phyloP scores from a whole-genome alignment of 2,888 invertebrate species.

The Microchrysa polita region DNA sequence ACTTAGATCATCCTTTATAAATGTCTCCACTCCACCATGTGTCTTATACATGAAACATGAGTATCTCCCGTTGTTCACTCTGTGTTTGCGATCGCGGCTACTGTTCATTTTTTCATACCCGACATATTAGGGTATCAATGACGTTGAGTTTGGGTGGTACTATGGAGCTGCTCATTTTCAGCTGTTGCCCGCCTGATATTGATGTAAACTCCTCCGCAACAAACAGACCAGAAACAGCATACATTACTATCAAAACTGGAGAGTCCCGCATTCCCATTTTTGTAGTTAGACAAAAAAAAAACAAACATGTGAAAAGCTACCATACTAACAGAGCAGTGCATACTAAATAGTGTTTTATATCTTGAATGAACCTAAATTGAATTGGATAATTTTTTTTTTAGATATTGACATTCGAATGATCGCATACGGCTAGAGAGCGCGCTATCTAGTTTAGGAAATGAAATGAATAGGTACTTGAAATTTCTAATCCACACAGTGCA shows the following conservation, averaged over 20 bases:
- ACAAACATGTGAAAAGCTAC: not conserved
- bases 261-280: slow-evolving; percentile 26
- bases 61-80: not conserved
- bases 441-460: not conserved
- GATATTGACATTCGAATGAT: slow-evolving; percentile 30
- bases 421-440: slow-evolving; percentile 5
- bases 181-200: slow-evolving; percentile 24
- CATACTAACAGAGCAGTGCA: too few species aligned
- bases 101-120: not conserved
- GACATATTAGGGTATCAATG: slow-evolving; percentile 29
- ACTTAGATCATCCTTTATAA: slow-evolving; percentile 25
- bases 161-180: too few species aligned
- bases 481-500: slow-evolving; percentile 42
- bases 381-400: not conserved
- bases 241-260: slow-evolving; percentile 5
- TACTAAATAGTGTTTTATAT: not conserved
- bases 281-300: not conserved
- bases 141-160: too few species aligned
- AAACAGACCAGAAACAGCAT: not conserved
- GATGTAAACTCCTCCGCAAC: slow-evolving; percentile 27
- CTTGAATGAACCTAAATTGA: not conserved
- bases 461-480: slow-evolving; percentile 34
- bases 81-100: slow-evolving; percentile 14
- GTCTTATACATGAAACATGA: too few species aligned
- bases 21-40: slow-evolving; percentile 19